Base-by-base conservation (phyloP, 2,888 invertebrate species). In the Prosopocoilus inquinatus region DNA sequence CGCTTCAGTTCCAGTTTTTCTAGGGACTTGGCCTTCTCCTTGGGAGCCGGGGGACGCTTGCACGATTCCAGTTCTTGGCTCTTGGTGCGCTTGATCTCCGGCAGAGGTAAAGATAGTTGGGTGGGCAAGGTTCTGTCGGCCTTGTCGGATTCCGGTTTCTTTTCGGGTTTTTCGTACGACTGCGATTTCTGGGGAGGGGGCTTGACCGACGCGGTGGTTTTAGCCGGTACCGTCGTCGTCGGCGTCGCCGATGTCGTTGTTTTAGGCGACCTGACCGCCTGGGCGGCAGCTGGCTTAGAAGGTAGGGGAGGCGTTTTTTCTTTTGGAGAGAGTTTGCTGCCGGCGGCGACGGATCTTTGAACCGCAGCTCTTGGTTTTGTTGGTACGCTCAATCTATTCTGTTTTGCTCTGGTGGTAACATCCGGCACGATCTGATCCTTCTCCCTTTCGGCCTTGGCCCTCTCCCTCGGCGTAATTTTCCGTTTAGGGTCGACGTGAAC, bases 21-120 rank as follows among this genome's bases (percentile, higher is more conserved):
- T 55, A 88, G 76, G 0, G 87, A 87, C 66, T 84, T 85, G 0
- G 87, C 86, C 60, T 86, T 86, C 70, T 88, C 88, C 69, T 85
- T 86, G 0, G 83, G 80, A 48, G 80, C 78, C 28, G 69, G 76
- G 77, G 74, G 80, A 47, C 79, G 75, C 9, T 72, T 72, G 41
- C 57, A 53, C 69, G 81, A 79, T 64, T 85, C 84, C 11, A 82
- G 70, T 78, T 88, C 82, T 72, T 85, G 83, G 63, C 84, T 84
- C 67, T 84, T 84, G 5, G 84, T 81, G 58, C 84, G 78, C 51
- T 80, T 82, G 60, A 84, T 80, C 64, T 76, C 76, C 0, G 72
- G 73, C 20, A 72, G 55, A 36, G 64, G 62, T 32, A 72, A 60
- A 3, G 71, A 67, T 8, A 63, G 58, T 48, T 68, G 64, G 3